Conservation (phyloP, 2,797 vertebrate species). For the Lutjanus campechanus region DNA sequence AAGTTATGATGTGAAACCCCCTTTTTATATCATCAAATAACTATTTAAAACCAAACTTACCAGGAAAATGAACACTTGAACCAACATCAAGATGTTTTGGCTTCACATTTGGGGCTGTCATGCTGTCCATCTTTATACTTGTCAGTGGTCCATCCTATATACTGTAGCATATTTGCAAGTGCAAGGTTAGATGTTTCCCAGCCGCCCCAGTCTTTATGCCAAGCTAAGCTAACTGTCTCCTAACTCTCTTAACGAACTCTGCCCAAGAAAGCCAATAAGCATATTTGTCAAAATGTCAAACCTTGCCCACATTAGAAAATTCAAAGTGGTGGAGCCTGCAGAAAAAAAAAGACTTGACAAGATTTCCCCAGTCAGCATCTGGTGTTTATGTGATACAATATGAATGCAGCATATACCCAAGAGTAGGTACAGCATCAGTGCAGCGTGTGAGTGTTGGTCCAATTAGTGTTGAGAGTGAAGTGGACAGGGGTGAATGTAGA, state of each 20-base stretch:
- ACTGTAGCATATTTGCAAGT: not conserved
- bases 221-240: not conserved
- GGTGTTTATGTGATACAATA: conserved; percentile 57
- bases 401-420: conserved; percentile 50
- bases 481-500: conserved; percentile 41
- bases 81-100: too few relatives aligned
- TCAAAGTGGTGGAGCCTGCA: not conserved
- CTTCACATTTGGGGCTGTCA: too few relatives aligned
- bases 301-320: not conserved
- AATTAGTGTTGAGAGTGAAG: conserved; percentile 51
- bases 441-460: conserved; percentile 38
- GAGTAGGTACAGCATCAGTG: conserved; percentile 35
- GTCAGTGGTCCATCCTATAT: too few relatives aligned
- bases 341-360: conserved; percentile 9
- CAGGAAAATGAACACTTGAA: too few relatives aligned
- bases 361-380: conserved; percentile 42
- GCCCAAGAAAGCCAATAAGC: too few relatives aligned
- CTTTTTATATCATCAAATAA: too few relatives aligned
- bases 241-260: not conserved
- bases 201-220: too few relatives aligned
- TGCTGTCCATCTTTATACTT: too few relatives aligned
- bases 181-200: not conserved
- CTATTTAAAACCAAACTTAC: too few relatives aligned
- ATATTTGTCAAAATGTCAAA: not conserved
- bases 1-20: too few relatives aligned